These are phyloP conservation scores for Amphiprion clarkii DNA, from an alignment of 2,797 vertebrate species.

Conservation along the genomic window DNA sequence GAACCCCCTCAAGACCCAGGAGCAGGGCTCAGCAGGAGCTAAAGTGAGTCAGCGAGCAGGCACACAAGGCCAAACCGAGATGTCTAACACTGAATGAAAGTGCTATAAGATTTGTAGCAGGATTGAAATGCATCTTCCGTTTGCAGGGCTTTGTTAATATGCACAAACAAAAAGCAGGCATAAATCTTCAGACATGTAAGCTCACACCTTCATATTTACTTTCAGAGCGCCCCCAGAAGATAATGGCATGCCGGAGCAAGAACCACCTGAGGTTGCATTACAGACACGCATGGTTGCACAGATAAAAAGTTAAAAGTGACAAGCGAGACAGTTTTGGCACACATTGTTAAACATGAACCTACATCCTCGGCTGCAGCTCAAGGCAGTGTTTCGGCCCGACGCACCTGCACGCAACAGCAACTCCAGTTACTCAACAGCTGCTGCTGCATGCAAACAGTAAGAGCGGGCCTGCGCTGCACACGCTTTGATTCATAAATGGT, in stretches of 20 bases:
- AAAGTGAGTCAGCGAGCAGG: conserved; percentile 49
- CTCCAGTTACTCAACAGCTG: conserved; percentile 47
- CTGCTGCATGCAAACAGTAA: conserved; percentile 22
- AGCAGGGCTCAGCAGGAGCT: conserved; percentile 50
- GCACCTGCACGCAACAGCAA: conserved; percentile 60
- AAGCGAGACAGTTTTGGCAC: conserved; percentile 68
- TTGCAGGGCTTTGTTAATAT: conserved; percentile 15
- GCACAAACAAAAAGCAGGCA: conserved; percentile 18
- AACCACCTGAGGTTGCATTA: conserved; percentile 66
- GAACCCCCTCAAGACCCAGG: conserved; percentile 44
- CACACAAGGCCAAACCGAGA: conserved; percentile 21
- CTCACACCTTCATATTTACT: conserved; percentile 44
- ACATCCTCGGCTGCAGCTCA: conserved; percentile 58
- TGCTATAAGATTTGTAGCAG: conserved; percentile 8
- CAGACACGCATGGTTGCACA: conserved; percentile 66
- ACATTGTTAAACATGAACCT: conserved; percentile 63
- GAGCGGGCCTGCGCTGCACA: conserved; percentile 9
- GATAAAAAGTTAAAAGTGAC: conserved; percentile 39
- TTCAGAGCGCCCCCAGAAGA: conserved; percentile 35
- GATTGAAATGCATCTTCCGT: conserved; percentile 26
- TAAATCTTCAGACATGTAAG: conserved; percentile 36
- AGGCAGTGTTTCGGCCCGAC: conserved; percentile 41
- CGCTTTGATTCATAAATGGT: conserved; percentile 12
- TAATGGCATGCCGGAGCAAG: conserved; percentile 64
- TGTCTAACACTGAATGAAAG: background rate